Evolutionary conservation across 64 coral and sea anemone genomes (phyloP), one percentile per base, ranked within the genome.

Genomic region (Cladopsammia gracilis): DNA sequence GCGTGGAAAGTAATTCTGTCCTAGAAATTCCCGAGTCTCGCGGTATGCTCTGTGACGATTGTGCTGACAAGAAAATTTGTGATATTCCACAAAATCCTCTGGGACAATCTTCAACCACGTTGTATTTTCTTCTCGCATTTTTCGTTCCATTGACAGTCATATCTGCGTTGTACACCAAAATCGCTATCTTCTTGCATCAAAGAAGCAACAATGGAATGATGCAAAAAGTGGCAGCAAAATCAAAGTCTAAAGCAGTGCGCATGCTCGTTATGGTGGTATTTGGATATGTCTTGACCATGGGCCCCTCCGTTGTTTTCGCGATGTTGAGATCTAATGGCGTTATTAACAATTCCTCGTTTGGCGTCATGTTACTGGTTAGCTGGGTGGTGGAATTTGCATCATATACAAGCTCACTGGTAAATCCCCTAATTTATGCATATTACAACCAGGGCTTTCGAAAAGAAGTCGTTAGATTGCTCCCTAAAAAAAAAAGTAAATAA

Each of bases 91-190:
- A 71, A 1, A 22, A 70, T n/a, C 64, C 50, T 68, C 59, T 34
- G 4, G 72, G 81, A 25, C 90, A 66, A 60, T 76, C 74, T 18
- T 74, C 90, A 20, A 86, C 81, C 19, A 92, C 90, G 48, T 10
- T 92, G 82, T 92, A 92, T 77, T 92, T 92, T 50, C 44, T 93
- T 11, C 62, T 87, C 13, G 83, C 82, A 1, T 93, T 93, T 47
- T 53, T 76, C 7, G 47, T 93, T 68, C 91, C 91, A 8, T 20
- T 87, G 61, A 12, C 59, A 7, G 19, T 49, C 44, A 83, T 91
- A 46, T 59, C 77, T 24, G 64, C 60, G 51, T 69, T 82, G 70
- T 91, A 91, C 89, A 82, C 25, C 58, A 56, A 71, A 70, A 62
- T 91, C 57, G 89, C 62, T 10, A 60, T 61, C 2, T 91, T 79